These are phyloP conservation scores for Xanthia togata DNA, from an alignment of 2,888 invertebrate genomes.

Conservation along the genomic window DNA sequence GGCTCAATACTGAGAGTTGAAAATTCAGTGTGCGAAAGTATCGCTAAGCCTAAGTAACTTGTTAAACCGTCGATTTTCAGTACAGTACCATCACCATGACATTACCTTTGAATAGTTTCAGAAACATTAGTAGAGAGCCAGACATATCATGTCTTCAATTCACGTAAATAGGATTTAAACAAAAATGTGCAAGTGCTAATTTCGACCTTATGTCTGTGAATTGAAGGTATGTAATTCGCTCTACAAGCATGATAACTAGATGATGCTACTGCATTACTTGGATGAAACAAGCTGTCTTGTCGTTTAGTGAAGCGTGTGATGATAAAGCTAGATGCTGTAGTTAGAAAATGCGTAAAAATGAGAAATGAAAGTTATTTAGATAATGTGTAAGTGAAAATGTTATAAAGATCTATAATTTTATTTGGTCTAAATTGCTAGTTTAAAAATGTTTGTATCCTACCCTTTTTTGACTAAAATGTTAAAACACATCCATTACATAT, in stretches of 20 bases:
- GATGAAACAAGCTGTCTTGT: conserved; percentile 72
- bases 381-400: conserved; percentile 12
- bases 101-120: conserved; percentile 53
- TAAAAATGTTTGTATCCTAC: neutral
- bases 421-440: neutral
- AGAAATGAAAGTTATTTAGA: conserved; percentile 38
- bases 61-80: conserved; percentile 23
- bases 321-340: conserved; percentile 38
- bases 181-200: conserved; percentile 76
- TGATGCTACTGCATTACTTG: conserved; percentile 71
- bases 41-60: neutral
- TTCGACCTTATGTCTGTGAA: conserved; percentile 80
- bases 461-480: conserved; percentile 5
- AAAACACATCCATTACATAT: conserved; percentile 26
- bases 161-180: conserved; percentile 71
- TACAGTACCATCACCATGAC: conserved; percentile 55
- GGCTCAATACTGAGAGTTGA: neutral
- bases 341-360: conserved; percentile 33
- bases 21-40: neutral
- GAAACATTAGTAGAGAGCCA: conserved; percentile 85
- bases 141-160: conserved; percentile 90
- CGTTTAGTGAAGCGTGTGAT: conserved; percentile 73
- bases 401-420: conserved; percentile 7
- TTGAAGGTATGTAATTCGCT: conserved; percentile 89
- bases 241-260: conserved; percentile 88